Percentiles rank a stretch among this genome's conserved stretches.
Evolutionary conservation across 30 jellyfish, hydroid and myxozoan genomes (phyloP).

Genomic region (Rhopilema esculentum): DNA sequence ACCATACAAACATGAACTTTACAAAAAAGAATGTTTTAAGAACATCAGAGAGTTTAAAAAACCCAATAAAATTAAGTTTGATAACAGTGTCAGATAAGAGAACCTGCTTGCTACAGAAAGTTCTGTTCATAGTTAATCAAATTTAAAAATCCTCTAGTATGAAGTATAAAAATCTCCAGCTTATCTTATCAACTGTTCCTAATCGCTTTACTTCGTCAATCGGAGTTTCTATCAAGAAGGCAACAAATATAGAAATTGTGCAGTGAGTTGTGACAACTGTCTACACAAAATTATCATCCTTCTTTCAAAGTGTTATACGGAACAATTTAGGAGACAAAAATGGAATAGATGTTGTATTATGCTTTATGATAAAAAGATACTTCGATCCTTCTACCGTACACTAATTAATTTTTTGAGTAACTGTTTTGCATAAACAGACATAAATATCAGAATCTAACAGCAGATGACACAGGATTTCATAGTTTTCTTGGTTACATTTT

Average conservation of each 20-base stretch:
- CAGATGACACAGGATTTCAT: not conserved
- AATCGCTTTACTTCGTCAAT: not conserved
- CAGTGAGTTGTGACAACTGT: not conserved
- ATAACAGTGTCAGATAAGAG: not conserved
- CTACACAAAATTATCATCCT: not conserved
- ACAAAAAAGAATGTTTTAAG: not conserved
- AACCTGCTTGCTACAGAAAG: not conserved
- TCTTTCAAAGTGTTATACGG: not conserved
- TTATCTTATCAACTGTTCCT: not conserved
- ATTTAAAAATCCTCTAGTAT: not conserved
- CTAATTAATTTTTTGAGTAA: not conserved
- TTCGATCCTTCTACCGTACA: not conserved
- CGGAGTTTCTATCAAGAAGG: not conserved
- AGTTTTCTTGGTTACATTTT: not conserved
- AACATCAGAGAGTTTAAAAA: not conserved
- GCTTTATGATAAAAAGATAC: not conserved
- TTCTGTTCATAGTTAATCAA: not conserved
- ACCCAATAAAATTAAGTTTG: not conserved
- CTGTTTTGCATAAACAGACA: not conserved
- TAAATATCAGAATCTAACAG: not conserved
- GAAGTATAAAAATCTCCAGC: not conserved
- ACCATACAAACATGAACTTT: not conserved
- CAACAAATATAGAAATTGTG: not conserved
- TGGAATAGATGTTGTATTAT: not conserved
- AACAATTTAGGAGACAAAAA: not conserved